Base-by-base conservation (phyloP, 2,888 invertebrate species). In the Scaptomyza polygonia region DNA sequence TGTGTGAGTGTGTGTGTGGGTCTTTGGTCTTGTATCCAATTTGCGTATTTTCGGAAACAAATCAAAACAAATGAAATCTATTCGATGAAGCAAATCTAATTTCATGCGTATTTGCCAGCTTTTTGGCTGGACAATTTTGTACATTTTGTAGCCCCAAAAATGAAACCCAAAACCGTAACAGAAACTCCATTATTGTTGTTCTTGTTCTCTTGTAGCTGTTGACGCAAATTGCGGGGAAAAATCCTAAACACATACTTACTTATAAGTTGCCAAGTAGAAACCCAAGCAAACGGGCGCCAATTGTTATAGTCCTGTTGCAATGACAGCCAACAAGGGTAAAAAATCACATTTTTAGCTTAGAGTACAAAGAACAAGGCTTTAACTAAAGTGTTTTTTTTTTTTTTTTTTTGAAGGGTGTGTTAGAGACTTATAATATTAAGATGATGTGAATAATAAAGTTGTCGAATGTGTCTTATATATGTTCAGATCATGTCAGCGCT, bases 11-110 rank as follows among this genome's bases (percentile, higher is more conserved):
- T 66, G 43, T 54, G 64, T 48, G 57, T 63, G 44, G 45, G 53
- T 57, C 51, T 59, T 63, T 52, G 48, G 66, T 59, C 66, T 76
- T 76, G 80, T 63, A 85, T 83, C 86, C 86, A 86, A 82, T 82
- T 86, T 86, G 85, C 84, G 84, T 85, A 82, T 81, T 81, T 81
- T 80, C 61, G 66, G 82, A 83, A 83, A 86, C 82, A 83, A 83
- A 83, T 86, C 86, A 86, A 82, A 79, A 75, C 78, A 79, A 79
- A 82, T 82, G 86, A 82, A 82, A 83, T 83, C 82, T 86, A 83
- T 86, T 83, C 82, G 83, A 83, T 86, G 82, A 70, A 86, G 76
- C 82, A 83, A 86, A 83, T 83, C 83, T 86, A 83, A 83, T 83
- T 82, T 83, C 78, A 83, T 86, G 80, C 83, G 80, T 76, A 83